These are phyloP conservation scores for Alligator mississippiensis DNA, from an alignment of 2,113 vertebrate genomes.

Conservation along the genomic window DNA sequence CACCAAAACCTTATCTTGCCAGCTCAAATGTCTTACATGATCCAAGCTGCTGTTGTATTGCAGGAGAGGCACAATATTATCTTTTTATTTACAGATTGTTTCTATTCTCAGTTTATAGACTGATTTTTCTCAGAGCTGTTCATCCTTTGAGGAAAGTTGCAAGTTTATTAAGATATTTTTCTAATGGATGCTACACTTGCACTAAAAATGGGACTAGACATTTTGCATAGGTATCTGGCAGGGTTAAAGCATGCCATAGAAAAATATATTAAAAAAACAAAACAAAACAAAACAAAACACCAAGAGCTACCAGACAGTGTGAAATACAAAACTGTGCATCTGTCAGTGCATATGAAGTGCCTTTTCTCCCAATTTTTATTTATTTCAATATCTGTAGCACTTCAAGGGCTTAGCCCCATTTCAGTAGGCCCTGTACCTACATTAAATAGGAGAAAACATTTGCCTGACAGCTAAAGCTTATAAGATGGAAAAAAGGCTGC, in stretches of 20 bases:
- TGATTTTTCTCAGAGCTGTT: background rate
- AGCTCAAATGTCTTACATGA: background rate
- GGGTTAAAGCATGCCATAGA: too few relatives aligned
- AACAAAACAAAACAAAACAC: background rate
- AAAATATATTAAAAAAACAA: background rate
- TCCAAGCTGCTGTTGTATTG: background rate
- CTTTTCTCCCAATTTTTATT: background rate
- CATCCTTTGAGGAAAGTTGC: background rate
- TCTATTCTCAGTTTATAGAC: background rate
- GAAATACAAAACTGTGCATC: accelerated
- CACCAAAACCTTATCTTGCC: background rate
- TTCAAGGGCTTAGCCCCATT: background rate
- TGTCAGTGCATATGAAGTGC: background rate
- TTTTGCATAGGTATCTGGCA: background rate
- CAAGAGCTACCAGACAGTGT: background rate
- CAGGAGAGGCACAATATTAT: background rate
- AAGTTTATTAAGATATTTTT: background rate
- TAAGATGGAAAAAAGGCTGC: too few relatives aligned
- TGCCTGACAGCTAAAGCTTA: background rate
- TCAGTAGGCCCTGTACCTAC: background rate
- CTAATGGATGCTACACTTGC: background rate
- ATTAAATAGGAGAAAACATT: background rate
- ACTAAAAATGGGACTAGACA: background rate
- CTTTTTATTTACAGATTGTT: background rate
- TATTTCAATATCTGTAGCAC: background rate